These are phyloP conservation scores for Rhagonycha lutea DNA, from an alignment of 2,888 invertebrate species.

Conservation along the genomic window DNA sequence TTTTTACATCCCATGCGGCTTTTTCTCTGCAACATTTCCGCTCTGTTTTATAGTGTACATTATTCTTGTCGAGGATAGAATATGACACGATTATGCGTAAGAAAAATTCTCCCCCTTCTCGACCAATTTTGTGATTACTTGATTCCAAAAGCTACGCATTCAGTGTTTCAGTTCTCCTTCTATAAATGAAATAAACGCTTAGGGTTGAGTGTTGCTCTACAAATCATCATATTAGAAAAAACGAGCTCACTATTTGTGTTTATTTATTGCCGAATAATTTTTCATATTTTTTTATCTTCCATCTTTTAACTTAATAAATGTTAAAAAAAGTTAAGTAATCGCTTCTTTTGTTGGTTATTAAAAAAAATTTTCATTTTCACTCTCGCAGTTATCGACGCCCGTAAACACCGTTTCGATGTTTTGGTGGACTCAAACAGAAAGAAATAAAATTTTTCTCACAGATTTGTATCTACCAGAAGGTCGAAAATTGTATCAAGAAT, in stretches of 20 bases:
- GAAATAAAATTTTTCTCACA: conserved; percentile 36
- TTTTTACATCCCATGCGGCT: conserved; percentile 8
- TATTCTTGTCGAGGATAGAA: conserved; percentile 40
- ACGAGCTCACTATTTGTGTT: conserved; percentile 18
- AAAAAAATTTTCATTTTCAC: background rate
- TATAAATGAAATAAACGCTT: conserved; percentile 44
- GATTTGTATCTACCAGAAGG: conserved; percentile 39
- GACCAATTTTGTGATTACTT: conserved; percentile 55
- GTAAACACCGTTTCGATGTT: conserved; percentile 27
- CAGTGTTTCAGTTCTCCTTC: conserved; percentile 44
- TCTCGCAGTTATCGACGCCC: conserved; percentile 14
- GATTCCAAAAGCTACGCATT: conserved; percentile 46
- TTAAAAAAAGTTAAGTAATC: background rate
- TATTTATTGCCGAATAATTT: conserved; percentile 20
- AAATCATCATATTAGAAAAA: conserved; percentile 26
- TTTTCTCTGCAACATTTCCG: conserved; percentile 25
- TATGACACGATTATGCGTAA: conserved; percentile 55
- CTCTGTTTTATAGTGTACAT: conserved; percentile 34
- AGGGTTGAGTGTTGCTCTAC: conserved; percentile 24
- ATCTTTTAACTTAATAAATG: background rate
- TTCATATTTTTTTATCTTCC: background rate
- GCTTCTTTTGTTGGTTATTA: background rate
- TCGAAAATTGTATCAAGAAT: conserved; percentile 41
- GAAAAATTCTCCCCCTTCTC: conserved; percentile 34
- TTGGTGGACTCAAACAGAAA: conserved; percentile 27